Conservation (phyloP, 2,113 vertebrate species). For the Galemys pyrenaicus region DNA sequence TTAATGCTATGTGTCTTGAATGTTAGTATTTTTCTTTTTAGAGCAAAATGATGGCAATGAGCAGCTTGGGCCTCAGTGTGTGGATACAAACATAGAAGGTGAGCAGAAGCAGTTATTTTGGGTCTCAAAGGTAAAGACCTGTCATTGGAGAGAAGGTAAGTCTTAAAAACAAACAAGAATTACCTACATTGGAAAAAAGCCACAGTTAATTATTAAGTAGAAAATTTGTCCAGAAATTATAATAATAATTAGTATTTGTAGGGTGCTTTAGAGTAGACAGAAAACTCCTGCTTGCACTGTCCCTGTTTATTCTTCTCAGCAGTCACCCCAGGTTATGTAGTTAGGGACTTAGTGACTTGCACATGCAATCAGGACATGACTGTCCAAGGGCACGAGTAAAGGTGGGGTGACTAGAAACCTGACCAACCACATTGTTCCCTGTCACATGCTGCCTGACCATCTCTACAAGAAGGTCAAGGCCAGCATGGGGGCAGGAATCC, state of each 20-base stretch:
- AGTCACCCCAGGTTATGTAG: not conserved
- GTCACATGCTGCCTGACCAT: not conserved
- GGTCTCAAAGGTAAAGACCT: not conserved
- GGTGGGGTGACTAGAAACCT: no score
- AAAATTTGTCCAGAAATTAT: not conserved
- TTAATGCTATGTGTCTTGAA: not conserved
- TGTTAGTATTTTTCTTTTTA: constrained; percentile 44
- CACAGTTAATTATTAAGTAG: not conserved
- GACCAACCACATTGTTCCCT: not conserved
- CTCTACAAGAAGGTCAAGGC: not conserved
- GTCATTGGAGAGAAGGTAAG: not conserved
- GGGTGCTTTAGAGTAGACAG: not conserved
- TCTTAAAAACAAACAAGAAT: not conserved
- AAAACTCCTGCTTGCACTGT: not conserved
- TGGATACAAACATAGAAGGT: constrained; percentile 51
- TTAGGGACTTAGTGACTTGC: not conserved
- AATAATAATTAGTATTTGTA: not conserved
- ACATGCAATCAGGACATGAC: not conserved
- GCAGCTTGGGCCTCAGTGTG: constrained; percentile 43
- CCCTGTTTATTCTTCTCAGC: not conserved
- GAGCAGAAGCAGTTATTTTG: not conserved
- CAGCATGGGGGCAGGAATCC: not conserved
- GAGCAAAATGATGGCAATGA: not conserved
- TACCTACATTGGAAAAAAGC: not conserved
- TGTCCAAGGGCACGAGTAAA: not conserved